phyloP scores from a whole-genome alignment of 2,797 vertebrate species.

The Parauchenoglanis punctatus region DNA sequence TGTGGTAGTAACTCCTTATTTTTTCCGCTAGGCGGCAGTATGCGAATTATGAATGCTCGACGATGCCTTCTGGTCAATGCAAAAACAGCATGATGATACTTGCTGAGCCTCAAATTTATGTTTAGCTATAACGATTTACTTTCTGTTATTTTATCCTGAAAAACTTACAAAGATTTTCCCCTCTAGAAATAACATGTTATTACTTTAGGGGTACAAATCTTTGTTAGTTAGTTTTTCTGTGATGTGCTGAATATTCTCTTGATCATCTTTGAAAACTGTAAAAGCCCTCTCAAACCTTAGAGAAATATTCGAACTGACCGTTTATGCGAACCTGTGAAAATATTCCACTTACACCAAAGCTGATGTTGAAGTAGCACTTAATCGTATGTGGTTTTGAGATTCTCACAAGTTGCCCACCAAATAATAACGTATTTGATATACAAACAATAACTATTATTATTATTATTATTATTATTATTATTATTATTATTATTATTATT shows the following conservation, averaged over 20 bases:
- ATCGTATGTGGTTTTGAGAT: too few species aligned
- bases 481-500: too few species aligned
- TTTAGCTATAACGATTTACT: neutral
- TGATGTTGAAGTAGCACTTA: neutral
- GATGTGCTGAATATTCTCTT: neutral
- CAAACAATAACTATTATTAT: too few species aligned
- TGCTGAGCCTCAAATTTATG: neutral
- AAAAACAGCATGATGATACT: neutral
- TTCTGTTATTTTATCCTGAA: neutral
- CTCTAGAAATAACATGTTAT: neutral
- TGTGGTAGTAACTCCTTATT: constrained; percentile 12
- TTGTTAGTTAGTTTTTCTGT: neutral
- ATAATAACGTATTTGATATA: too few species aligned
- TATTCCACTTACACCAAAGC: neutral
- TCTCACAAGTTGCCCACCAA: too few species aligned
- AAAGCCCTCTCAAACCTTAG: neutral
- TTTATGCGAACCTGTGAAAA: neutral
- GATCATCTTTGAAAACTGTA: neutral
- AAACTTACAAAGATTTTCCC: too few species aligned
- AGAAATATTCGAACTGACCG: neutral
- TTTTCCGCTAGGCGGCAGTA: constrained; percentile 47
- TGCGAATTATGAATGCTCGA: constrained; percentile 6
- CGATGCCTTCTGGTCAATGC: neutral
- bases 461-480: too few species aligned
- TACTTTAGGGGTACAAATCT: neutral